These are phyloP conservation scores for Chrysotoxum bicinctum DNA, from an alignment of 2,888 invertebrate species.

Conservation along the genomic window DNA sequence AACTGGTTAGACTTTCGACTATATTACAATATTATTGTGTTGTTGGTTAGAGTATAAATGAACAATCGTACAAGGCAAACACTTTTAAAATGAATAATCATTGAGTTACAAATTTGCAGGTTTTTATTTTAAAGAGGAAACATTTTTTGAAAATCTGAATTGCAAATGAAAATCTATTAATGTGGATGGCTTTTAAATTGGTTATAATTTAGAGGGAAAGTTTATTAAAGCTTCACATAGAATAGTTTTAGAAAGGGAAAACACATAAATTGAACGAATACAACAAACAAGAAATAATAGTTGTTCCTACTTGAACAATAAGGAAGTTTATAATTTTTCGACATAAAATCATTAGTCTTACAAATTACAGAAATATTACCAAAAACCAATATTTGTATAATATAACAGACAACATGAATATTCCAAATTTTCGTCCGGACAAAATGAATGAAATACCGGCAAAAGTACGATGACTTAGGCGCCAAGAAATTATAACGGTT, in stretches of 20 bases:
- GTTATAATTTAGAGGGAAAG: neutral
- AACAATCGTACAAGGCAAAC: neutral
- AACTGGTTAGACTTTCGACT: conserved; percentile 32
- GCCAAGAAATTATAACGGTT: no score
- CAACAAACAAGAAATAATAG: no score
- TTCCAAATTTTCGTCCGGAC: no score
- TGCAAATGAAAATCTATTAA: neutral
- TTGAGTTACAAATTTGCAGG: conserved; percentile 17
- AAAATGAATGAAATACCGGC: no score
- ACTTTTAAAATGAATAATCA: conserved; percentile 11
- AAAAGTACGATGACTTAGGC: no score
- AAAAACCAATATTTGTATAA: no score
- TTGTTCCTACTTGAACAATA: no score
- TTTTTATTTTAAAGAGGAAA: neutral
- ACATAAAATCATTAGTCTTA: no score
- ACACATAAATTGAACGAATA: neutral
- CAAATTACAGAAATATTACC: no score
- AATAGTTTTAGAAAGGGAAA: neutral
- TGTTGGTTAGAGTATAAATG: neutral
- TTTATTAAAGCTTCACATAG: neutral
- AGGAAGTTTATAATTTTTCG: no score
- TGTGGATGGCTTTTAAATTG: conserved; percentile 7
- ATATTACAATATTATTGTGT: conserved; percentile 3
- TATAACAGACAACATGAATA: no score
- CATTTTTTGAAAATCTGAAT: neutral